Evolutionary conservation across 2,888 invertebrate species (phyloP).

Genomic region (Pollenia labialis): DNA sequence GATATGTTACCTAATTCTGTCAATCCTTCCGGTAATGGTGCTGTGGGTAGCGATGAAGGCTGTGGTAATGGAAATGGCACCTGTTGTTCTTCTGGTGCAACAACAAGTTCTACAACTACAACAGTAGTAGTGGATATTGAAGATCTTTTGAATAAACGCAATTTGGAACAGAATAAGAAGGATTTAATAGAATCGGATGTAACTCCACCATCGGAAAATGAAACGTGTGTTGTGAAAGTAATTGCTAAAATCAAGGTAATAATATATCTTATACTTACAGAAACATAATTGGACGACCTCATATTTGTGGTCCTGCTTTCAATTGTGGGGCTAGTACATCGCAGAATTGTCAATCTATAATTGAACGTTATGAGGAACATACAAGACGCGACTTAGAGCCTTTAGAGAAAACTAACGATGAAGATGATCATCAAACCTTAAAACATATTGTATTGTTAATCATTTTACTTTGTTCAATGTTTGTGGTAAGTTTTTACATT

Average conservation of each 20-base stretch:
- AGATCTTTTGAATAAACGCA: conserved; percentile 85
- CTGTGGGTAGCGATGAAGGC: conserved; percentile 61
- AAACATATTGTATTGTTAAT: conserved; percentile 93
- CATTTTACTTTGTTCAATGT: conserved; percentile 92
- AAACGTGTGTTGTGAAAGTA: conserved; percentile 69
- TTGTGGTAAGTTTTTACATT: conserved; percentile 90
- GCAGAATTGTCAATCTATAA: conserved; percentile 85
- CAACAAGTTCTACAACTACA: conserved; percentile 78
- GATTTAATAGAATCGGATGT: conserved; percentile 49
- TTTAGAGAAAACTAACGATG: conserved; percentile 85
- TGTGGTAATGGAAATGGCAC: conserved; percentile 80
- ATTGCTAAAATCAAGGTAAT: background rate
- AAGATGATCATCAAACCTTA: conserved; percentile 89
- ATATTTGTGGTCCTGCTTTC: conserved; percentile 85
- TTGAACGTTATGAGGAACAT: conserved; percentile 85
- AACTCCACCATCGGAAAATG: conserved; percentile 69
- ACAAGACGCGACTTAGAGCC: conserved; percentile 85
- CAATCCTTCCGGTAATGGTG: conserved; percentile 49
- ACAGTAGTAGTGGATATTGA: conserved; percentile 87
- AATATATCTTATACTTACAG: conserved; percentile 37
- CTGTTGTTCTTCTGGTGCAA: conserved; percentile 80
- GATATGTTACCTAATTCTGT: conserved; percentile 78
- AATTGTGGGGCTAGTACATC: conserved; percentile 85
- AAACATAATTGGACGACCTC: conserved; percentile 75
- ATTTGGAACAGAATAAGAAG: conserved; percentile 64